Evolutionary conservation across 1,140 invertebrate genomes (phyloP), one percentile per base, ranked within the genome.

Genomic region (Drosophila leontia): DNA sequence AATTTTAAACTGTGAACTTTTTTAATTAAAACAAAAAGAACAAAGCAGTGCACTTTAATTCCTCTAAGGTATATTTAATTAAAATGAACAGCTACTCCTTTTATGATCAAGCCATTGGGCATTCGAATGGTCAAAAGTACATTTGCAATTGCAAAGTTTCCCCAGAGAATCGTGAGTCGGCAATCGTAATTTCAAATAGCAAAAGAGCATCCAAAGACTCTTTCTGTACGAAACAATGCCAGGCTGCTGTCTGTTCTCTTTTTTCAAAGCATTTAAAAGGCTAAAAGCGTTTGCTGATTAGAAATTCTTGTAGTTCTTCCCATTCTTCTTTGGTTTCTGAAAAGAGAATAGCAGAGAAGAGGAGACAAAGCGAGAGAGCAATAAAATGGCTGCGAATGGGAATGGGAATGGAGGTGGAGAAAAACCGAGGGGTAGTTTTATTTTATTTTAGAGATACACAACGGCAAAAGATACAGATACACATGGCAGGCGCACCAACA

Each of bases 351-450:
- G 60, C 44, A 34, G 45, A 50, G 34, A 37, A 39, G 53, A 37
- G 26, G 35, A 34, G 51, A 64, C 78, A 72, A 60, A 53, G 44
- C 61, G 77, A 80, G 80, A 79, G 68, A 81, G 78, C 78, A 78
- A 80, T 88, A 88, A 90, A 90, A 88, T 90, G 85, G 80, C 80
- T 84, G 58, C 83, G 74, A 88, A 80, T 68, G 68, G 80, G 74
- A 88, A 80, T 68, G 68, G 80, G 64, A 83, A 83, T 88, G 77
- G 45, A 69, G 68, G 59, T 48, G 60, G 23, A 42, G 44, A 69
- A 42, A 32, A 55, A 41, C 44, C 61, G 59, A 75, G 77, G 72
- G 68, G 79, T 74, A 75, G 82, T 79, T 80, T 82, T 67, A 72
- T 76, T 72, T 61, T 34, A 58, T 62, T 79, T 79, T 64, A 64